phyloP scores from a whole-genome alignment of 2,797 vertebrate species.

The Pseudochromis fuscus region DNA sequence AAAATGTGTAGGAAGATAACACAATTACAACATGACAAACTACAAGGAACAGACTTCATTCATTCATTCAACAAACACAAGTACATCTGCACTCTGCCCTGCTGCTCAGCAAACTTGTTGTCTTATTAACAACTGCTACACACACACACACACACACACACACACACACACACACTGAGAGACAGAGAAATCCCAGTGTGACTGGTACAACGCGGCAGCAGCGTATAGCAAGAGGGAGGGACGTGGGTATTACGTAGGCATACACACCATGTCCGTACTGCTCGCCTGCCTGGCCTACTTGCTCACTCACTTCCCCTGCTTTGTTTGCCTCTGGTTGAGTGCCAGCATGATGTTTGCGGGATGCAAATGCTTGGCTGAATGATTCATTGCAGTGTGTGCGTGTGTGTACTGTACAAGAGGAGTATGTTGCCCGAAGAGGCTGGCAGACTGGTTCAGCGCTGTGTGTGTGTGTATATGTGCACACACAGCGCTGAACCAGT shows the following conservation, averaged over 20 bases:
- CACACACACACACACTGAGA: too few species aligned
- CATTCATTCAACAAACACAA: background rate
- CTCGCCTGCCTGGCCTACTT: conserved; percentile 69
- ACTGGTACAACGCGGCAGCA: conserved; percentile 45
- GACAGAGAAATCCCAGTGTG: conserved; percentile 30
- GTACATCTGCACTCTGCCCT: conserved; percentile 7
- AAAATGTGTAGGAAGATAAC: background rate
- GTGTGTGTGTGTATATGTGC: background rate
- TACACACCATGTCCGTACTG: conserved; percentile 53
- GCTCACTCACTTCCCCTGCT: conserved; percentile 75
- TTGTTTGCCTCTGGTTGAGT: conserved; percentile 76
- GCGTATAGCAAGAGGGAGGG: conserved; percentile 52
- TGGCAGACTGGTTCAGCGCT: conserved; percentile 46
- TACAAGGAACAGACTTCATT: conserved; percentile 18
- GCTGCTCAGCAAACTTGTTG: conserved; percentile 31
- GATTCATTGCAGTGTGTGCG: conserved; percentile 69
- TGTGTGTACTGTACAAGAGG: conserved; percentile 58
- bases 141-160: background rate
- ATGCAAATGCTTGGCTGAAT: conserved; percentile 78
- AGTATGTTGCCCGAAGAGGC: conserved; percentile 54
- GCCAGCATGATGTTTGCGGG: conserved; percentile 77
- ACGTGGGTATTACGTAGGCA: conserved; percentile 43
- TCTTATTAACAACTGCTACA: conserved; percentile 38
- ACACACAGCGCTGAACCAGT: too few species aligned
- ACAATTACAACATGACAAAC: background rate